Evolutionary conservation across 2,113 vertebrate genomes (phyloP), one percentile per base, ranked within the genome.

Genomic region (Bos javanicus): DNA sequence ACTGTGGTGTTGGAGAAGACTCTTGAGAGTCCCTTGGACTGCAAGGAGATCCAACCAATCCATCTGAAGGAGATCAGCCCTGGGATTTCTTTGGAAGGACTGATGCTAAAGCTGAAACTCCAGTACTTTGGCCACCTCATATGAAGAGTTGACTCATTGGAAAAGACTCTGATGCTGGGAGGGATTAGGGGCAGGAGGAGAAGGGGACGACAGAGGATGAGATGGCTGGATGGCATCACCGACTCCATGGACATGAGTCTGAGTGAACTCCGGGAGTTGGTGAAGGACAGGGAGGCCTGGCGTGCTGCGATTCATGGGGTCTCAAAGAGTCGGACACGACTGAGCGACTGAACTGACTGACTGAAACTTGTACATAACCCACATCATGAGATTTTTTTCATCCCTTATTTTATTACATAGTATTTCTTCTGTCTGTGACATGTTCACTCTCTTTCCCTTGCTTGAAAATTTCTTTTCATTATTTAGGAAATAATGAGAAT

Each of bases 241-340:
- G 1, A 43, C 43, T 43, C 6, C 0, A 43, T 43, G 60, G 30
- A 62, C 28, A 62, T 62, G 28, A 62, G 28, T 62, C 36, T 67
- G 33, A 11, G 33, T 33, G 36, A 67, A 8, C 8, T 36, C 64
- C 36, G 64, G 17, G 36, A 36, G 64, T 36, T 67, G 64, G 17
- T 36, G 17, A 67, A 36, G 64, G 64, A 21, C 33, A 21, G 64
- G 17, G 8, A 36, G 19, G 33, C 33, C 17, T 67, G 17, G 33
- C 33, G 1, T 67, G 64, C 17, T 67, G 33, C 33, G 36, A 8
- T 36, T 8, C 33, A 5, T 36, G 64, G 33, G 2, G 17, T 36
- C 0, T 8, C 64, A 8, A 4, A 64, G 62, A 64, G 15, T 64
- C 0, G 0, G 62, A n/a, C 15, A 17, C 3, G 36, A 9, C 62